These are phyloP conservation scores for Himalopsyche tibetana DNA, from an alignment of 2,888 invertebrate species.

Conservation along the genomic window DNA sequence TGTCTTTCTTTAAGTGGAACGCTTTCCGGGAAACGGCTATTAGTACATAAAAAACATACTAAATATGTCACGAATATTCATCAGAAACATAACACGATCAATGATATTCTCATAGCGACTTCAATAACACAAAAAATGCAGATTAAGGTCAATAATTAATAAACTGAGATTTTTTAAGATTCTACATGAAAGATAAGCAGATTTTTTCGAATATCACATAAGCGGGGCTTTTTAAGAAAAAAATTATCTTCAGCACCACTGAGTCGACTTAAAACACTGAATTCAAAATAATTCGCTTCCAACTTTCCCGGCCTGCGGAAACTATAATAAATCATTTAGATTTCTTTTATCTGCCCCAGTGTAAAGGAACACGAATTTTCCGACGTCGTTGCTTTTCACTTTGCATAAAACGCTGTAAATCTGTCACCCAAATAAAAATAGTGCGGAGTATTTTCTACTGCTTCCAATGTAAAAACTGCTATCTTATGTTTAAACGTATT, in stretches of 20 bases:
- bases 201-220: neutral
- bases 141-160: no score
- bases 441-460: neutral
- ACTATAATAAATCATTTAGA: conserved; percentile 40
- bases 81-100: no score
- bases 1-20: no score
- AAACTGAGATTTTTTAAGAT: no score
- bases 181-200: neutral
- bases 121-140: no score
- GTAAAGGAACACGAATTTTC: conserved; percentile 22
- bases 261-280: neutral
- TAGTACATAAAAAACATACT: no score
- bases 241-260: neutral
- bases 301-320: neutral
- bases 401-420: conserved; percentile 43
- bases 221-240: neutral
- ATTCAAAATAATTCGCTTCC: conserved; percentile 27
- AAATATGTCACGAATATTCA: no score
- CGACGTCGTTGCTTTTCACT: conserved; percentile 33
- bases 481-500: neutral
- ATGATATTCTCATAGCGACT: no score
- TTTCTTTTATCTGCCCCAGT: conserved; percentile 27
- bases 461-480: neutral
- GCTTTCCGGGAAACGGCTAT: no score
- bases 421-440: conserved; percentile 23